Evolutionary conservation across 2,113 vertebrate genomes (phyloP), one percentile per base, ranked within the genome.

Genomic region (Elaphurus davidianus): DNA sequence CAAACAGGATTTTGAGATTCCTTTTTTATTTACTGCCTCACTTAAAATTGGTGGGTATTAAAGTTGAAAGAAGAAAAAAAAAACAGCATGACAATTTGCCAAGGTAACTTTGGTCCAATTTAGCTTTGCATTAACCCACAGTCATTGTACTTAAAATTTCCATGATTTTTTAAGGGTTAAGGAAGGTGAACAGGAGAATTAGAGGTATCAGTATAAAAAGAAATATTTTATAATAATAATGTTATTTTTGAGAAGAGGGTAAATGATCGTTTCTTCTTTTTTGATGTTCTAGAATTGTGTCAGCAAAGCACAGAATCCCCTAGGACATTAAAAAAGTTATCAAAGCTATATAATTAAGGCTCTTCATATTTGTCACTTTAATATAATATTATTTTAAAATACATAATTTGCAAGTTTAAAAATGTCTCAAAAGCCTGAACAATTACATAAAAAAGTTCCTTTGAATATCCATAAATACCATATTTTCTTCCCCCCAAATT

Each of bases 51-150:
- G 2, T 36, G 17, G 64, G 17, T 71, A 27, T 36, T 71, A 36
- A 98, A 95, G 97, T 96, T 92, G 97, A 81, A 86, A 98, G 87
- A 97, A 95, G n/a, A 40, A 98, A 97, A 98, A 97, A 97, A 95
- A 97, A 98, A 64, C 94, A 96, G 95, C 10, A 4, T 85, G 90
- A 90, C 52, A 94, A 17, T 33, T 62, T 55, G 96, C 82, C 97
- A 91, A 97, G 67, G n/a, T 57, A 81, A 92, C 82, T 76, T 45
- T 5, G 45, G 47, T 95, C 60, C 71, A 90, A n/a, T n/a, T 94
- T 74, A 84, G 57, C 33, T 91, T 57, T 78, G 64, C 79, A 55
- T 79, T 76, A 64, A 60, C 21, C 33, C n/a, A 12, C 12, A 40
- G 59, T 55, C 87, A 83, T 89, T 95, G 67, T 36, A 43, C 28